These are phyloP conservation scores for Periophthalmus magnuspinnatus DNA, from an alignment of 2,797 vertebrate genomes.

Conservation along the genomic window DNA sequence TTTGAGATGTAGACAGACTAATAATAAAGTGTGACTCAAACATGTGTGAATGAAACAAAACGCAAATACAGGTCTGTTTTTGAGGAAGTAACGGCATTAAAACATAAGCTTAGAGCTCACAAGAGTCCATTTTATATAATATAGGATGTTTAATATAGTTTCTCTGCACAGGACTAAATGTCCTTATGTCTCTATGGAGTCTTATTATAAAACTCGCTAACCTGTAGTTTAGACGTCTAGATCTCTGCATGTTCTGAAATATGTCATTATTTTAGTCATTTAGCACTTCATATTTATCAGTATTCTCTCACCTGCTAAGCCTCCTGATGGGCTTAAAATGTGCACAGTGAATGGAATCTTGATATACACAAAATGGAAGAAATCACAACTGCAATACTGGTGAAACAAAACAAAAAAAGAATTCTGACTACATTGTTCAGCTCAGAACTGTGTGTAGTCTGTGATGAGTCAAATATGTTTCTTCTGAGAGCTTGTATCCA, in stretches of 20 bases:
- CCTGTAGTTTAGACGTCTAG: too few species aligned
- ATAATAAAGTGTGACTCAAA: too few species aligned
- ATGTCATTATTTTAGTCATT: too few species aligned
- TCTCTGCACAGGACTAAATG: not conserved
- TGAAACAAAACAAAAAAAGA: not conserved
- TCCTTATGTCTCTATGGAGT: not conserved
- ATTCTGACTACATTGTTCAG: not conserved
- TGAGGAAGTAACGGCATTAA: too few species aligned
- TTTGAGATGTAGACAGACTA: too few species aligned
- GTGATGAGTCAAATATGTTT: slow-evolving; percentile 6
- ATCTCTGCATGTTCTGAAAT: too few species aligned
- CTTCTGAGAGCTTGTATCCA: slow-evolving; percentile 11
- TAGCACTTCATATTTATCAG: not conserved
- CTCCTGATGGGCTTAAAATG: not conserved
- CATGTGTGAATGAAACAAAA: too few species aligned
- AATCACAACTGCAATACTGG: not conserved
- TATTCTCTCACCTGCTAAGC: not conserved
- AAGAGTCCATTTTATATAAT: too few species aligned
- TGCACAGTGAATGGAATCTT: not conserved
- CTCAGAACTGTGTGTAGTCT: not conserved
- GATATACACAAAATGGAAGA: not conserved
- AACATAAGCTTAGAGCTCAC: too few species aligned
- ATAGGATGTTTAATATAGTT: not conserved
- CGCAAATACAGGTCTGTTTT: too few species aligned
- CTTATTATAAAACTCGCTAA: not conserved